Conservation (phyloP, 2,888 invertebrate species). For the Philereme transversata region DNA sequence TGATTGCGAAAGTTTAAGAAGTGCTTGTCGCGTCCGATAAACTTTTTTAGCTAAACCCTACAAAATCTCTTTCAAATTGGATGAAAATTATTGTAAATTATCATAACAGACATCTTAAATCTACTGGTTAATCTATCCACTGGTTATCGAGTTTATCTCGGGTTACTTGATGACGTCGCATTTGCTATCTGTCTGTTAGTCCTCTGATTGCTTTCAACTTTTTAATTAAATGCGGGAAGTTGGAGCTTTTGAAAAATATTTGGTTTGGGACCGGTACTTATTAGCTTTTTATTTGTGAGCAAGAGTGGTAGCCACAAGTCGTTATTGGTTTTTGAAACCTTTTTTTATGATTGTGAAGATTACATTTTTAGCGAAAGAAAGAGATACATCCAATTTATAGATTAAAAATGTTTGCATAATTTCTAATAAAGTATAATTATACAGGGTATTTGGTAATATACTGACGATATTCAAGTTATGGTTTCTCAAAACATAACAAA, state of each 20-base stretch:
- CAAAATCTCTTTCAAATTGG: slow-evolving; percentile 61
- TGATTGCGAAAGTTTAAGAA: not conserved
- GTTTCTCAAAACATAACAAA: too few relatives aligned
- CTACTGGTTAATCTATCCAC: slow-evolving; percentile 47
- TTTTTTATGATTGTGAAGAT: too few relatives aligned
- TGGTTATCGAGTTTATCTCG: slow-evolving; percentile 20
- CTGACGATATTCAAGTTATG: too few relatives aligned
- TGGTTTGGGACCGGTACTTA: slow-evolving; percentile 12
- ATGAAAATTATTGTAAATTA: slow-evolving; percentile 61
- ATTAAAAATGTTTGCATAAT: too few relatives aligned
- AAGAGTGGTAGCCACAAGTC: not conserved
- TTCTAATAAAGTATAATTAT: too few relatives aligned
- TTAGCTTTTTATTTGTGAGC: slow-evolving; percentile 16
- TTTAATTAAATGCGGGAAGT: slow-evolving; percentile 53
- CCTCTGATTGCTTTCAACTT: slow-evolving; percentile 57
- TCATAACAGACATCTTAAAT: slow-evolving; percentile 50
- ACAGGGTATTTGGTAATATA: too few relatives aligned
- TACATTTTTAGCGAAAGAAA: too few relatives aligned
- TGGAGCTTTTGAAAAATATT: slow-evolving; percentile 25
- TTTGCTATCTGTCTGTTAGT: slow-evolving; percentile 42
- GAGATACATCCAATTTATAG: too few relatives aligned
- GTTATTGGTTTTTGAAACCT: too few relatives aligned
- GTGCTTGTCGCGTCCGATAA: slow-evolving; percentile 19
- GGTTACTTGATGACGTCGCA: slow-evolving; percentile 44
- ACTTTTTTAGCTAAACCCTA: slow-evolving; percentile 17